phyloP scores from a whole-genome alignment of 2,888 invertebrate genomes.

The Fragum fragum region DNA sequence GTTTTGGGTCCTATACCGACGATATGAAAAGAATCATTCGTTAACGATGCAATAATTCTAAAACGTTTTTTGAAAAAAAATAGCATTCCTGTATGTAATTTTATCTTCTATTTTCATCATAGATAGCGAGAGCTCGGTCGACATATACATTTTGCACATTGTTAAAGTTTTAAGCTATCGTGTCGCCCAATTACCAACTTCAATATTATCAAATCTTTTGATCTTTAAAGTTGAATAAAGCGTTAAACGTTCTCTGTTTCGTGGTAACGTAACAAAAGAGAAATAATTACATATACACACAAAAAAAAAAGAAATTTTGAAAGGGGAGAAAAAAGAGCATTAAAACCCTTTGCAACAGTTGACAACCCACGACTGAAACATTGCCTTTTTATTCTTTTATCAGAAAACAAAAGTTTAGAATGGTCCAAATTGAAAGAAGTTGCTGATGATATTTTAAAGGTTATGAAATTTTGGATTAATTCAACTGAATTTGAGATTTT shows the following conservation, averaged over 20 bases:
- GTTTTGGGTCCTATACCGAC: no score
- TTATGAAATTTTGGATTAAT: no score
- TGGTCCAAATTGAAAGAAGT: no score
- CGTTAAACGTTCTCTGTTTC: conserved; percentile 16
- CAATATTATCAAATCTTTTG: conserved; percentile 10
- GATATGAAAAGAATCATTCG: no score
- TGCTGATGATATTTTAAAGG: no score
- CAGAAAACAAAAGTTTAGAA: no score
- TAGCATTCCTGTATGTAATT: neutral
- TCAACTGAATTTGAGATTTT: no score
- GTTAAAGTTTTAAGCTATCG: neutral
- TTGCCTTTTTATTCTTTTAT: no score
- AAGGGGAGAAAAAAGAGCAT: neutral
- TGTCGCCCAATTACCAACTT: conserved; percentile 7
- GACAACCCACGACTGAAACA: neutral
- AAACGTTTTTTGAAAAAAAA: no score
- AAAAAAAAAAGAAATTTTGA: neutral
- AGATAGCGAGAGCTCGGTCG: neutral
- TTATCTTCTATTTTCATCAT: neutral
- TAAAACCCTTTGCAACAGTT: neutral
- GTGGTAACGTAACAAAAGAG: conserved; percentile 8
- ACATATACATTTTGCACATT: neutral
- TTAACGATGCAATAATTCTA: no score
- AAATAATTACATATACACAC: neutral
- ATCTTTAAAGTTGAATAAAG: conserved; percentile 11